phyloP scores from a whole-genome alignment of 2,888 invertebrate species.

The Catotricha subobsoleta region DNA sequence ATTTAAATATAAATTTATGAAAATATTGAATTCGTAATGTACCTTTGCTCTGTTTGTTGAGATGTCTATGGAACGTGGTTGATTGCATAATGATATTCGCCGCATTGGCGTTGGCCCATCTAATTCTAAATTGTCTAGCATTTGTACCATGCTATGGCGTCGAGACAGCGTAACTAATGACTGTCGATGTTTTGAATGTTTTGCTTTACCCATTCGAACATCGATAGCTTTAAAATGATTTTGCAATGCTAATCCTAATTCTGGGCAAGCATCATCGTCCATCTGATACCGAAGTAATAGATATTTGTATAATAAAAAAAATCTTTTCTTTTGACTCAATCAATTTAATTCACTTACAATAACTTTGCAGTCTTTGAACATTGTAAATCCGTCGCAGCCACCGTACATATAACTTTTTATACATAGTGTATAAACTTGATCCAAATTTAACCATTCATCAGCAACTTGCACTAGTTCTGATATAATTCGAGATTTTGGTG shows the following conservation, averaged over 20 bases:
- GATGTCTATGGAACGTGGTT: slow-evolving; percentile 3
- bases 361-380: slow-evolving; percentile 54
- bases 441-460: slow-evolving; percentile 56
- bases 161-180: slow-evolving; percentile 67
- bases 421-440: slow-evolving; percentile 56
- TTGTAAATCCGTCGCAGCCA: slow-evolving; percentile 73
- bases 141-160: slow-evolving; percentile 61
- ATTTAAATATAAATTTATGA: not conserved
- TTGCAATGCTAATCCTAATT: slow-evolving; percentile 65
- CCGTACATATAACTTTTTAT: slow-evolving; percentile 64
- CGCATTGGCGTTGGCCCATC: slow-evolving; percentile 56
- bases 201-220: slow-evolving; percentile 48
- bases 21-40: not conserved
- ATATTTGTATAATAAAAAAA: not conserved
- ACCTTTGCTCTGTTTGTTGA: slow-evolving; percentile 1
- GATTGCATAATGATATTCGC: slow-evolving; percentile 24
- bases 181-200: slow-evolving; percentile 66
- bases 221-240: slow-evolving; percentile 81
- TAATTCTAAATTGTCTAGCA: slow-evolving; percentile 48
- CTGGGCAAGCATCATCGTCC: slow-evolving; percentile 70
- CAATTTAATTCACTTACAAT: slow-evolving; percentile 36
- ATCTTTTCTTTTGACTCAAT: not conserved
- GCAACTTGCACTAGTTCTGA: slow-evolving; percentile 61
- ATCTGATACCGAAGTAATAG: slow-evolving; percentile 32
- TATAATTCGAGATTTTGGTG: slow-evolving; percentile 51